Base-by-base conservation (phyloP, 2,797 vertebrate species). In the Scyliorhinus canicula region DNA sequence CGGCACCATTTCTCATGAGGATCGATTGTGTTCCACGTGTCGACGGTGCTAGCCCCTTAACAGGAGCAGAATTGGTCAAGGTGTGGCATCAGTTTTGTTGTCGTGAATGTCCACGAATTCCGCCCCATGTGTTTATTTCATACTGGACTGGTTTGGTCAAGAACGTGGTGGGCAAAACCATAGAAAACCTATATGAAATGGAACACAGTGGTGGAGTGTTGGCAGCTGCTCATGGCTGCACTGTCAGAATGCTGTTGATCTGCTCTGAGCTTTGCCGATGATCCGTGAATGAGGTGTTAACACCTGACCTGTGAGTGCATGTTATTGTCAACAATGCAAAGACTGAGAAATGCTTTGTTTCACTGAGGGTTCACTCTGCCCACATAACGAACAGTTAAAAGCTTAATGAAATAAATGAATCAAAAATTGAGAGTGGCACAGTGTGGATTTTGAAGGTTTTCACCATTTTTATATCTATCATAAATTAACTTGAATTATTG, bases 271-370 rank as follows among this genome's bases (percentile, higher is more conserved):
- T 94, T 94, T 71, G 93, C 31, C 2, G 71, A 28, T 71, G 93
- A 94, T 71, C 93, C 67, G 47, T 74, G 67, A 65, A 91, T 21
- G 40, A 44, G n/a, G 57, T 24, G 60, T n/a, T 69, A 94, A 94
- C 63, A 94, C 44, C 67, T 94, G 93, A 74, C 93, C 93, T 55
- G 8, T 21, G 65, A 74, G 67, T 52, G 67, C 93, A 94, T 31
- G 67, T 28, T 71, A 94, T 52, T 52, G 26, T 71, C 67, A 93
- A 94, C 93, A 74, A 52, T 31, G 5, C n/a, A 11, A 40, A 40
- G 88, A 91, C 6, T 8, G 57, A 91, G 28, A 57, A 14, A 94
- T 71, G 50, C 93, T 94, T 12, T 35, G 31, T 94, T 94, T 35
- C 44, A 5, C 47, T 35, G 26, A 35, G 21, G 5, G 93, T n/a